Evolutionary conservation across 2,888 invertebrate species (phyloP).

Genomic region (Nowickia ferox): DNA sequence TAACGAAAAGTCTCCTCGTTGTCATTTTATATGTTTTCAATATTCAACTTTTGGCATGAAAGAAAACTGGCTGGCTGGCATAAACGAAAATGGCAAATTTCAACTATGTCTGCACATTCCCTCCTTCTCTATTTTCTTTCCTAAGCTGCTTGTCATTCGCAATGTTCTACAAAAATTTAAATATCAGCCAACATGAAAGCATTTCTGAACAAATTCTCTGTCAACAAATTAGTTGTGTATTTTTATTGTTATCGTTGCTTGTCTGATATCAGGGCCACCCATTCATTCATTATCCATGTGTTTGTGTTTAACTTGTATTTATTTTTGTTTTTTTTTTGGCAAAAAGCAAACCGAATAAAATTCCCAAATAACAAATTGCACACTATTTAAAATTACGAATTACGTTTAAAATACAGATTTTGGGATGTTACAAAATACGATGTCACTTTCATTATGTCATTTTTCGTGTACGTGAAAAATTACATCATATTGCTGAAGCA

Average conservation of each 20-base stretch:
- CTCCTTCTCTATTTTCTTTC: background rate
- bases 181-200: constrained; percentile 10
- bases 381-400: constrained; percentile 42
- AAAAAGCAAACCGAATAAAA: background rate
- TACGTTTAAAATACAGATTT: constrained; percentile 18
- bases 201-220: constrained; percentile 7
- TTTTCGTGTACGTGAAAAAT: constrained; percentile 42
- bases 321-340: background rate
- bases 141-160: background rate
- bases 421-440: constrained; percentile 39
- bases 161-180: background rate
- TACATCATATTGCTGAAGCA: constrained; percentile 2
- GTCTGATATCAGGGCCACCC: background rate
- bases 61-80: no score
- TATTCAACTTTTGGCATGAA: no score
- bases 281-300: background rate
- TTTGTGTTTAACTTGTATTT: background rate
- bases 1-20: no score
- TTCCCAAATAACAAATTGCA: constrained; percentile 27
- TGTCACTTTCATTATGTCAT: constrained; percentile 45
- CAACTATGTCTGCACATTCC: background rate
- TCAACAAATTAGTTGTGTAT: constrained; percentile 28
- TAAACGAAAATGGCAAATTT: no score
- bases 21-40: no score
- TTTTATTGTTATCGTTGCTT: constrained; percentile 2